A percentile compares a stretch with the other conserved stretches of the same genome.
These are phyloP conservation scores for Bos indicus DNA, from an alignment of 2,113 vertebrate species.

Conservation along the genomic window DNA sequence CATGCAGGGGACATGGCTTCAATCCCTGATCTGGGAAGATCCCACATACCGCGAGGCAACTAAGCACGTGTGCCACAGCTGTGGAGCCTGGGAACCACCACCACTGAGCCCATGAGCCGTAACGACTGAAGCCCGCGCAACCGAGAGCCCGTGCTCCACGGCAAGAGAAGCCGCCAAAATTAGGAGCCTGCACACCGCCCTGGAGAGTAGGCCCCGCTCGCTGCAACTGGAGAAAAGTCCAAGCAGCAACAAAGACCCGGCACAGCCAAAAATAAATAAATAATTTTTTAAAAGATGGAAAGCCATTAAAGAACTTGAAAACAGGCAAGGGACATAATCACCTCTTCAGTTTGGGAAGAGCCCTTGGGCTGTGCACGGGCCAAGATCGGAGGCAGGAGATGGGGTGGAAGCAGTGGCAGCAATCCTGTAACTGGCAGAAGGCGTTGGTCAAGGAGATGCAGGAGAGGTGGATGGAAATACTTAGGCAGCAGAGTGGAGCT, in stretches of 20 bases:
- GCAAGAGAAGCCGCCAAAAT: neutral
- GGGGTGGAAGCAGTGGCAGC: rapidly evolving
- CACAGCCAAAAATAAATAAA: neutral
- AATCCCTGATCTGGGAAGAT: neutral
- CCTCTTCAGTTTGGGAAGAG: neutral
- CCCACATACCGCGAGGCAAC: rapidly evolving
- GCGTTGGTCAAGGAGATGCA: neutral
- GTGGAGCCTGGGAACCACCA: neutral
- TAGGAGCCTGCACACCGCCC: neutral
- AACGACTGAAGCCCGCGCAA: rapidly evolving
- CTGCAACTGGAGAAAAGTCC: neutral
- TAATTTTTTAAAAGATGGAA: neutral
- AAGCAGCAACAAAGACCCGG: neutral
- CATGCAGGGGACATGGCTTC: neutral
- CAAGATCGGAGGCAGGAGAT: neutral
- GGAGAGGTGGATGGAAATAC: neutral
- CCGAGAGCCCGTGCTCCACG: rapidly evolving
- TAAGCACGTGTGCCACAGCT: neutral
- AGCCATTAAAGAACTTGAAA: neutral
- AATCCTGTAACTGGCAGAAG: rapidly evolving
- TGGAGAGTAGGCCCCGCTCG: neutral
- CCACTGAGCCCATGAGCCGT: neutral
- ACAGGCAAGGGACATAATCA: neutral
- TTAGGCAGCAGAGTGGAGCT: neutral
- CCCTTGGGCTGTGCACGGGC: neutral